phyloP scores from a whole-genome alignment of 2,888 invertebrate genomes.

The Campaea margaritaria region DNA sequence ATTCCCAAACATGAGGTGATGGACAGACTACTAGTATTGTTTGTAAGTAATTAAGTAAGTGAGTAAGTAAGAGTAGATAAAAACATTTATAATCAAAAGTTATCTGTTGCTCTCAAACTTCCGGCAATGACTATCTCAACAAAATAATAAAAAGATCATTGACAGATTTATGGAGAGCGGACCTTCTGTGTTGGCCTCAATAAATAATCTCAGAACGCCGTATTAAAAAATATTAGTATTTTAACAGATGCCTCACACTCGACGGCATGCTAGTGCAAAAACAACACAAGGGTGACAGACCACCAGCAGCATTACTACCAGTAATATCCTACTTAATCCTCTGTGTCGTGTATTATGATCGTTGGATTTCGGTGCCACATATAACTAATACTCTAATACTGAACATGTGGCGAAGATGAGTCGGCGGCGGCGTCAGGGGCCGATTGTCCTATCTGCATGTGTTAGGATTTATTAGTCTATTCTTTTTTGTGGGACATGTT shows the following conservation, averaged over 20 bases:
- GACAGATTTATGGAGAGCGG: slow-evolving; percentile 22
- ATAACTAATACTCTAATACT: slow-evolving; percentile 74
- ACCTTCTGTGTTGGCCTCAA: slow-evolving; percentile 14
- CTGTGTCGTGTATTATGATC: slow-evolving; percentile 78
- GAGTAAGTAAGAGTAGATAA: too few species aligned
- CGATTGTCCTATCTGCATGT: slow-evolving; percentile 46
- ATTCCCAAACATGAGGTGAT: too few species aligned
- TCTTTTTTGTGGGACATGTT: slow-evolving; percentile 13
- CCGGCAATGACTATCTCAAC: neutral
- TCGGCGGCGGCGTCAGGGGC: slow-evolving; percentile 49
- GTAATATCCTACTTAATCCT: slow-evolving; percentile 76
- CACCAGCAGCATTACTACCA: slow-evolving; percentile 74
- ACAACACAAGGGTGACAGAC: slow-evolving; percentile 67
- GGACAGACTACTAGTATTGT: too few species aligned
- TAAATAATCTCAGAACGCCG: slow-evolving; percentile 19
- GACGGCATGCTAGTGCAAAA: slow-evolving; percentile 69
- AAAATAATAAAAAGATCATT: neutral
- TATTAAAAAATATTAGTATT: slow-evolving; percentile 41
- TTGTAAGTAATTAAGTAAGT: too few species aligned
- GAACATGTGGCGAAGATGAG: slow-evolving; percentile 75
- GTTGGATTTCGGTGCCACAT: slow-evolving; percentile 72
- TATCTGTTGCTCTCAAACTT: slow-evolving; percentile 2
- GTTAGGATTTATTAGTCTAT: slow-evolving; percentile 39
- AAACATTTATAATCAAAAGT: neutral
- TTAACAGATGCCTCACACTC: slow-evolving; percentile 70